A percentile compares a stretch with the other conserved stretches of the same genome.
These are phyloP conservation scores for Calliopum simillimum DNA, from an alignment of 2,888 invertebrate genomes.

Conservation along the genomic window DNA sequence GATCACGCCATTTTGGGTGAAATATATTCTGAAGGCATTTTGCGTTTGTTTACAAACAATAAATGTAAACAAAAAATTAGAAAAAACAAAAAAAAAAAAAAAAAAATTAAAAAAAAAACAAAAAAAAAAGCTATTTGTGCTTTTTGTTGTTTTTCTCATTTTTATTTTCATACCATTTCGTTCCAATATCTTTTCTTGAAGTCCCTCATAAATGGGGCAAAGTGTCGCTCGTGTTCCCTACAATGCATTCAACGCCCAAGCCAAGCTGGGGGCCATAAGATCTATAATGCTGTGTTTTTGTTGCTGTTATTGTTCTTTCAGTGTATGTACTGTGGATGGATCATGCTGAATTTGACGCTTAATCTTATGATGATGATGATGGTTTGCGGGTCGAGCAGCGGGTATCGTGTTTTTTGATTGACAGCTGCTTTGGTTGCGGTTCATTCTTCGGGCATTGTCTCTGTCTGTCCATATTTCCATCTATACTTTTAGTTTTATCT, in stretches of 20 bases:
- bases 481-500: neutral
- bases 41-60: constrained; percentile 24
- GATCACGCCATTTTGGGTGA: constrained; percentile 4
- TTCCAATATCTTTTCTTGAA: neutral
- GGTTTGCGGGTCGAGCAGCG: neutral
- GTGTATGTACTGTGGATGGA: neutral
- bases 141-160: neutral
- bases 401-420: constrained; percentile 7
- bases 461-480: neutral
- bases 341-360: neutral
- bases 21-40: neutral
- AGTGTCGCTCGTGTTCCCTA: constrained; percentile 23
- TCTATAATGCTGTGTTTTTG: neutral
- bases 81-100: constrained; percentile 7
- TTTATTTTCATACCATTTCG: neutral
- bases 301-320: neutral
- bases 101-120: constrained; percentile 33
- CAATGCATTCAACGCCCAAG: neutral
- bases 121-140: constrained; percentile 13
- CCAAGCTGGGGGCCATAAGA: constrained; percentile 25
- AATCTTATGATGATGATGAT: neutral
- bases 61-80: constrained; percentile 20
- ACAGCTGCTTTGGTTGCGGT: constrained; percentile 19
- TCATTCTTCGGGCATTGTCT: neutral
- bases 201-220: constrained; percentile 18